Base-by-base conservation (phyloP, 2,888 invertebrate genomes). In the Leptinotarsa haldemani region DNA sequence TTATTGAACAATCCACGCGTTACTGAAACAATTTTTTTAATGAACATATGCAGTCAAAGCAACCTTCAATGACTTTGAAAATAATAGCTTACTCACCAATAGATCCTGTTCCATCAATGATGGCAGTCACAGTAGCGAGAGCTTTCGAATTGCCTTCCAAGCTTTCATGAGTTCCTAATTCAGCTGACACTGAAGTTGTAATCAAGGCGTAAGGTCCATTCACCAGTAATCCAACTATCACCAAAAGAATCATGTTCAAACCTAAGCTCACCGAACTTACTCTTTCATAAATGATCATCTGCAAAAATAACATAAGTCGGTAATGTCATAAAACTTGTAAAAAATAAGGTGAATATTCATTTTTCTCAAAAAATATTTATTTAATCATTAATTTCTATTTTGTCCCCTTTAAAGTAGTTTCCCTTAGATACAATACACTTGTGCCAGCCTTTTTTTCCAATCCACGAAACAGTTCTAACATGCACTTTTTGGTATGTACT, bases 191-290 rank as follows among this genome's bases (percentile, higher is more conserved):
- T 0, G 97, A 97, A 0, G 98, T 98, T 3, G 98, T 98, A 84
- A 98, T 98, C 69, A 98, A 90, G 5, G 97, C 95, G 86, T 98
- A 98, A 0, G 98, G 98, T 0, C 97, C 98, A 88, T 98, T 98
- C 0, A 98, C 98, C 65, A 98, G 88, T 77, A 93, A 88, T 4
- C 98, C 98, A 48, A 93, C 93, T 4, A 93, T 73, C 69, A 95
- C 84, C 76, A 98, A 89, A 77, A 97, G 87, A 22, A 90, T 77
- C 79, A 94, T 90, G 85, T 93, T 95, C 0, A 91, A 79, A 5
- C 85, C 83, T 75, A 94, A 85, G 65, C 90, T 92, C 0, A 89
- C 79, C 1, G 92, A 90, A 53, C 82, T 82, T 86, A 93, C 92
- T 77, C 88, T 88, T 85, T 96, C 93, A 86, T 97, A 97, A 25